A percentile compares a stretch with the other conserved stretches of the same genome.
Conservation (phyloP, 2,888 invertebrate species). For the Hyposoter dolosus region DNA sequence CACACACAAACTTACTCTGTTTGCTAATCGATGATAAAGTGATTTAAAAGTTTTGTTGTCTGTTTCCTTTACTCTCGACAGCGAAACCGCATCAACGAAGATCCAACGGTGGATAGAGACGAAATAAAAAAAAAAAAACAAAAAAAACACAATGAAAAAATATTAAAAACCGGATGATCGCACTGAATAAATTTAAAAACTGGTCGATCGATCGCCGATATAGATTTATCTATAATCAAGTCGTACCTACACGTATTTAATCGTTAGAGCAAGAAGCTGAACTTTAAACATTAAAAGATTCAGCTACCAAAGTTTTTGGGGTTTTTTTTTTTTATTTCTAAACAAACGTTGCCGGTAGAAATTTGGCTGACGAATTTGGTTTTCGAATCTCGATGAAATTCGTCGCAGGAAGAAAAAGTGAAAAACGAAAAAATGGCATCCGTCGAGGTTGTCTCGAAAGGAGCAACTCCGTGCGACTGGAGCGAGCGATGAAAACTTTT, state of each 20-base stretch:
- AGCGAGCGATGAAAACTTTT: slow-evolving; percentile 50
- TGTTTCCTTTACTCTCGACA: slow-evolving; percentile 32
- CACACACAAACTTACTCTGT: not conserved
- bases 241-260: slow-evolving; percentile 59
- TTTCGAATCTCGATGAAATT: not conserved
- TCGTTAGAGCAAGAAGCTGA: slow-evolving; percentile 31
- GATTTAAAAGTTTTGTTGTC: not conserved
- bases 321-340: not conserved
- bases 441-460: slow-evolving; percentile 42
- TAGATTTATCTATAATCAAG: slow-evolving; percentile 39
- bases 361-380: not conserved
- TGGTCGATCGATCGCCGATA: slow-evolving; percentile 38
- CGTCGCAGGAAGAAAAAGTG: not conserved
- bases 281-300: slow-evolving; percentile 14
- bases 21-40: slow-evolving; percentile 32
- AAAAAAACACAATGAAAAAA: not conserved
- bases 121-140: slow-evolving; percentile 15
- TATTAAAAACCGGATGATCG: slow-evolving; percentile 25
- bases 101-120: slow-evolving; percentile 16
- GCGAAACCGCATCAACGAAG: slow-evolving; percentile 47
- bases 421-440: slow-evolving; percentile 1
- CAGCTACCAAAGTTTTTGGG: not conserved
- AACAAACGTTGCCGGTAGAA: slow-evolving; percentile 7
- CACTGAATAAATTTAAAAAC: slow-evolving; percentile 45
- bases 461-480: slow-evolving; percentile 56